Evolutionary conservation across 2,888 invertebrate genomes (phyloP), one percentile per base, ranked within the genome.

Genomic region (Theodoxus fluviatilis): DNA sequence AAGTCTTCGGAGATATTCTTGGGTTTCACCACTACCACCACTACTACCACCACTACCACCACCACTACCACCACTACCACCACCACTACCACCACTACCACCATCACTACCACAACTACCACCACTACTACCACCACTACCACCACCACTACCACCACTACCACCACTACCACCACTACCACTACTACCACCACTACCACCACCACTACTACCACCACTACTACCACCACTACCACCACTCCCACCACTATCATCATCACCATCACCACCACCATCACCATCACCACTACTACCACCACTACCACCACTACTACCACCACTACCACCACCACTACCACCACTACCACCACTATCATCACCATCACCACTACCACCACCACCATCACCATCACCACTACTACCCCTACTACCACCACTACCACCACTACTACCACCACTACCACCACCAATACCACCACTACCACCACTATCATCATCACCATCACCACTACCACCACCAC

Each of bases 401-500:
- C 31, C 59, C 22, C 31, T 31, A 59, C 31, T 18, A 59, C 31
- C 59, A 59, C 31, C 59, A 59, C 28, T 31, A 35, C 35, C 38
- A 37, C 35, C 65, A 35, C 28, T 40, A 64, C 9, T 40, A 37
- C 28, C 35, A 37, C 28, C 31, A 28, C 28, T 31, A 28, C 31
- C 28, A 28, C 28, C 28, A 22, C 28, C 59, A 59, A 28, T 15
- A 28, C 31, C 59, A 28, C 31, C 59, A 28, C 31, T 31, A 28
- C 31, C 65, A 37, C 25, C 65, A 37, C 38, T 40, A 37, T 12
- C 43, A 35, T 22, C 65, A 37, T 40, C 65, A 35, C 28, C 52
- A 67, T 52, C 52, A 67, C 47, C 52, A 67, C 37, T 12, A 49
- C 37, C 52, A 31, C 47, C 52, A 31, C 31, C 33, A 6, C 47